These are phyloP conservation scores for Kryphioiulus occultus DNA, from an alignment of 2,888 invertebrate species.

Conservation along the genomic window DNA sequence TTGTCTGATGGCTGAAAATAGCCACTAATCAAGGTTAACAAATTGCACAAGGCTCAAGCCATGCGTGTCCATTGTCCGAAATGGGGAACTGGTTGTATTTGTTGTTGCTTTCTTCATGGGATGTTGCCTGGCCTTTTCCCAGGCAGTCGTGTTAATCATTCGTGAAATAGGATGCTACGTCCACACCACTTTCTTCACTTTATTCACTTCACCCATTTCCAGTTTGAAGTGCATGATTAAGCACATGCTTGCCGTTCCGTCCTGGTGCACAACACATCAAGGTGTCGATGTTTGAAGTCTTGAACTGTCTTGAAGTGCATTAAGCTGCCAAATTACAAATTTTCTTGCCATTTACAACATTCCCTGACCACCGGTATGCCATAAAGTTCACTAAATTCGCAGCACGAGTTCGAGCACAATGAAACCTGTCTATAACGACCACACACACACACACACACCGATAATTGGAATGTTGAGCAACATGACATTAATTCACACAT, in stretches of 20 bases:
- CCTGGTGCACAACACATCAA: not conserved
- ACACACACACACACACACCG: too few relatives aligned
- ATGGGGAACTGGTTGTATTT: not conserved
- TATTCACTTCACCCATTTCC: not conserved
- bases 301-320: not conserved
- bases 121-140: not conserved
- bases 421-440: too few relatives aligned
- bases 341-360: not conserved
- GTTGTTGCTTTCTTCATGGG: not conserved
- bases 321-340: not conserved
- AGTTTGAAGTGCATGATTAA: not conserved
- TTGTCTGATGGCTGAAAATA: not conserved
- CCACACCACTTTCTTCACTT: not conserved
- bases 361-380: not conserved
- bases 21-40: conserved; percentile 8
- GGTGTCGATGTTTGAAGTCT: not conserved
- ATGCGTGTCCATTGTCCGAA: not conserved
- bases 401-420: too few relatives aligned
- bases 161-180: not conserved
- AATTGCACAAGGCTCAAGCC: not conserved
- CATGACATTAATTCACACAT: too few relatives aligned
- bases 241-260: not conserved
- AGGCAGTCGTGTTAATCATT: not conserved
- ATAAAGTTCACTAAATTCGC: too few relatives aligned
- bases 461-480: too few relatives aligned